A percentile compares a stretch with the other conserved stretches of the same genome.
phyloP scores from a whole-genome alignment of 2,797 vertebrate genomes.

The Somateria mollissima region DNA sequence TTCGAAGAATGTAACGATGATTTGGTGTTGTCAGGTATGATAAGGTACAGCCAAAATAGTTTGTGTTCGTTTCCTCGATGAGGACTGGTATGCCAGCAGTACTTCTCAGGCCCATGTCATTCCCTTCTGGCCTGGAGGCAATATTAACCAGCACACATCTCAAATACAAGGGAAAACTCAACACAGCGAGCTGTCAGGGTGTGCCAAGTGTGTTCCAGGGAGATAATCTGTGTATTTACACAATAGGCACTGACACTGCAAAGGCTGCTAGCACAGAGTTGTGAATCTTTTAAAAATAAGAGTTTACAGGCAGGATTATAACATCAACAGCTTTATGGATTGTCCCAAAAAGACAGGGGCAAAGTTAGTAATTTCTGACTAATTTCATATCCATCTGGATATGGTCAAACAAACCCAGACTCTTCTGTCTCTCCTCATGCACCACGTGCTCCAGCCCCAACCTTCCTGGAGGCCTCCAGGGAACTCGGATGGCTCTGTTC shows the following conservation, averaged over 20 bases:
- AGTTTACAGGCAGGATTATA: not conserved
- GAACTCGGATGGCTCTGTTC: not conserved
- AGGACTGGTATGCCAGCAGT: no score
- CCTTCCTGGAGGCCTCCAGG: not conserved
- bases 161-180: no score
- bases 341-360: not conserved
- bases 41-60: no score
- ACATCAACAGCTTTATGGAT: not conserved
- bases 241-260: not conserved
- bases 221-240: not conserved
- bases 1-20: fast-evolving
- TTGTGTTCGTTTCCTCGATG: no score
- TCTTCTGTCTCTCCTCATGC: not conserved
- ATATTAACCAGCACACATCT: no score
- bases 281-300: not conserved
- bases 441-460: not conserved
- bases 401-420: not conserved
- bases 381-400: not conserved
- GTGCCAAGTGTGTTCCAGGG: no score
- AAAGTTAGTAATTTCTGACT: not conserved
- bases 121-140: no score
- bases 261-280: fast-evolving
- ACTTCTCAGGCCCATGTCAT: no score
- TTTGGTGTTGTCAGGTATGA: not conserved
- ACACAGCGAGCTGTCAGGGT: no score